These are phyloP conservation scores for Alectoris magna DNA, from an alignment of 2,797 vertebrate genomes.

Conservation along the genomic window DNA sequence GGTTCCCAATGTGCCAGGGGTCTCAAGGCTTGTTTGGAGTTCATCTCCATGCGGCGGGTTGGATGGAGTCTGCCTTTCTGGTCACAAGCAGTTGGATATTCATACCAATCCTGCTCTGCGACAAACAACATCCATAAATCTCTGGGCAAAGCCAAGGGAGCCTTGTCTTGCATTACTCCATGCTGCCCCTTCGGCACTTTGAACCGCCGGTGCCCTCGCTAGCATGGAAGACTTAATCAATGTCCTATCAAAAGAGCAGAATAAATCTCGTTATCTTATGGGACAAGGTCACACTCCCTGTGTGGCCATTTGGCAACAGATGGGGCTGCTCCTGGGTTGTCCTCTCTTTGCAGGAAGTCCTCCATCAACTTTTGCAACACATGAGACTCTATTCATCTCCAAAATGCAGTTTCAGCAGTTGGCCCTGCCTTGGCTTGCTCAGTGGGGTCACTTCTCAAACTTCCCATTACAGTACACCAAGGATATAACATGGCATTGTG, in stretches of 20 bases:
- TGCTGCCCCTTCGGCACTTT: not conserved
- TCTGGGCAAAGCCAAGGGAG: not conserved
- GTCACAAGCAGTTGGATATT: not conserved
- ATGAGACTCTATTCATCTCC: not conserved
- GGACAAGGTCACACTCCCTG: not conserved
- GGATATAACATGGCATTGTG: not conserved
- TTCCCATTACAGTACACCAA: not conserved
- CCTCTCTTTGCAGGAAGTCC: slow-evolving; percentile 55
- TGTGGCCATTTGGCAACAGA: slow-evolving; percentile 8
- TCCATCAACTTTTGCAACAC: slow-evolving; percentile 39
- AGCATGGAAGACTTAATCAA: not conserved
- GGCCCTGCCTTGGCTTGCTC: not conserved
- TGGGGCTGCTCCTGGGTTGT: not conserved
- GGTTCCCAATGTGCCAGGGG: slow-evolving; percentile 49
- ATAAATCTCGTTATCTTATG: slow-evolving; percentile 50
- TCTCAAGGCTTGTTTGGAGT: slow-evolving; percentile 47
- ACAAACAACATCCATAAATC: slow-evolving; percentile 50
- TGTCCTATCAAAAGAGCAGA: slow-evolving; percentile 19
- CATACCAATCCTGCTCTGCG: slow-evolving; percentile 17
- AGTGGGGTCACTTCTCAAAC: not conserved
- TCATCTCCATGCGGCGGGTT: slow-evolving; percentile 5
- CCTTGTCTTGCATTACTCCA: not conserved
- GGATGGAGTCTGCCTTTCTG: slow-evolving; percentile 43
- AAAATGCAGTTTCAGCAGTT: slow-evolving; percentile 29
- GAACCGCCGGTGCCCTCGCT: not conserved